Percentiles rank a stretch among this genome's conserved stretches.
Evolutionary conservation across 2,888 invertebrate species (phyloP).

Genomic region (Drosophila putrida): DNA sequence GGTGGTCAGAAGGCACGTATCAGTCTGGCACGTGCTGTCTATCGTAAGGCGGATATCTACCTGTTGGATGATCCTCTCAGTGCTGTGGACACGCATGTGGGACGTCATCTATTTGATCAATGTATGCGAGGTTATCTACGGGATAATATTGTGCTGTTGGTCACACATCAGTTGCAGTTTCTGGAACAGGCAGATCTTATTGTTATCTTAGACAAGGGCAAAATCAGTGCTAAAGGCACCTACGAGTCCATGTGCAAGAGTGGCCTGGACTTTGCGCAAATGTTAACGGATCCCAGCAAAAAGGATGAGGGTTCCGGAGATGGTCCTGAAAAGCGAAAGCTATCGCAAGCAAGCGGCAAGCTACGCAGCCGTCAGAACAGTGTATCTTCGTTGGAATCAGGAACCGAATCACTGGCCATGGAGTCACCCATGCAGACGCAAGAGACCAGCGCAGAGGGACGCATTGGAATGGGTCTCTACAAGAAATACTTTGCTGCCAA

Average conservation of each 20-base stretch:
- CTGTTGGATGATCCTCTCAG: constrained; percentile 96
- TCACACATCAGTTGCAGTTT: constrained; percentile 95
- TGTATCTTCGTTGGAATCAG: constrained; percentile 86
- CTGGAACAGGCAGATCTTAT: constrained; percentile 88
- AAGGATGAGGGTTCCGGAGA: constrained; percentile 79
- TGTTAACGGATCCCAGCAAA: constrained; percentile 88
- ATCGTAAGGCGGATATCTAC: constrained; percentile 94
- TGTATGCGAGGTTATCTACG: constrained; percentile 86
- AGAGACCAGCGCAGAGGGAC: constrained; percentile 88
- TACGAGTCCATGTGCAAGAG: constrained; percentile 90
- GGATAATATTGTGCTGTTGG: constrained; percentile 90
- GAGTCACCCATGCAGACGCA: constrained; percentile 85
- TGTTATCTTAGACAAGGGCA: constrained; percentile 85
- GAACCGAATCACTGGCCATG: constrained; percentile 82
- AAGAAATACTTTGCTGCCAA: constrained; percentile 90
- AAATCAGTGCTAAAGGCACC: constrained; percentile 87
- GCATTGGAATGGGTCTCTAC: constrained; percentile 88
- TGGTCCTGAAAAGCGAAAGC: constrained; percentile 57
- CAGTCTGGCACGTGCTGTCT: constrained; percentile 94
- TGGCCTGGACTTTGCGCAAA: constrained; percentile 92
- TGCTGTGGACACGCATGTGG: constrained; percentile 96
- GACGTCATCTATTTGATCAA: constrained; percentile 93
- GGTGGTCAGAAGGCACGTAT: constrained; percentile 96
- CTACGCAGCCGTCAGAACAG: constrained; percentile 83
- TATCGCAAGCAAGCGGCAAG: constrained; percentile 74